Conservation (phyloP, 2,113 vertebrate species). For the Pelusios castaneus region DNA sequence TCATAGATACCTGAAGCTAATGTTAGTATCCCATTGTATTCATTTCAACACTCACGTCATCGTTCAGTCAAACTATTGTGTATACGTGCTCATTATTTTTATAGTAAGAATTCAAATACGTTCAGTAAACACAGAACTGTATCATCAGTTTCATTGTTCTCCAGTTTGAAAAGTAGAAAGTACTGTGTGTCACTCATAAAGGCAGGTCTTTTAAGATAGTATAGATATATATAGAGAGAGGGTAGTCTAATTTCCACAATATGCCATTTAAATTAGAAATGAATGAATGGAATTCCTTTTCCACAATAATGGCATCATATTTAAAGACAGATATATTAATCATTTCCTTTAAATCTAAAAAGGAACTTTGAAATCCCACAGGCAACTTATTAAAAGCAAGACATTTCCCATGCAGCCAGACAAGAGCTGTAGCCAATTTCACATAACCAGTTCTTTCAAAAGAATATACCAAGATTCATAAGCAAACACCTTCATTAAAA, state of each 20-base stretch:
- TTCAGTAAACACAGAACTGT: background rate
- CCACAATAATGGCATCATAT: slow-evolving; percentile 43
- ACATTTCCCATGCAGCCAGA: slow-evolving; percentile 68
- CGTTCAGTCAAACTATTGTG: slow-evolving; percentile 42
- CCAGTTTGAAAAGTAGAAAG: slow-evolving; percentile 1
- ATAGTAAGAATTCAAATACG: slow-evolving; percentile 40
- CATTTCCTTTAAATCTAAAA: slow-evolving; percentile 70
- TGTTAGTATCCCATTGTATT: background rate
- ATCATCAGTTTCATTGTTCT: background rate
- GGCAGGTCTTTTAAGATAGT: slow-evolving; percentile 21
- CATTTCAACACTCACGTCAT: slow-evolving; percentile 6
- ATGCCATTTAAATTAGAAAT: slow-evolving; percentile 46
- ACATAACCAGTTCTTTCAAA: slow-evolving; percentile 22
- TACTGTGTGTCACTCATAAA: slow-evolving; percentile 1
- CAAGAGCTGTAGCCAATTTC: slow-evolving; percentile 46
- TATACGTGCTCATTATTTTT: slow-evolving; percentile 15
- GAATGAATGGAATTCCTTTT: slow-evolving; percentile 70
- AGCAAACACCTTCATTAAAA: background rate
- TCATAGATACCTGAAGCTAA: slow-evolving; percentile 21
- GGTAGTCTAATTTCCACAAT: slow-evolving; percentile 26
- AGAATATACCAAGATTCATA: slow-evolving; percentile 14
- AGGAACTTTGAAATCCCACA: slow-evolving; percentile 70
- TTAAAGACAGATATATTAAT: slow-evolving; percentile 72
- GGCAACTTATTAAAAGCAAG: slow-evolving; percentile 71
- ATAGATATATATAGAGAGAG: background rate